Conservation (phyloP, 2,113 vertebrate genomes). For the Ammodytes dubius region DNA sequence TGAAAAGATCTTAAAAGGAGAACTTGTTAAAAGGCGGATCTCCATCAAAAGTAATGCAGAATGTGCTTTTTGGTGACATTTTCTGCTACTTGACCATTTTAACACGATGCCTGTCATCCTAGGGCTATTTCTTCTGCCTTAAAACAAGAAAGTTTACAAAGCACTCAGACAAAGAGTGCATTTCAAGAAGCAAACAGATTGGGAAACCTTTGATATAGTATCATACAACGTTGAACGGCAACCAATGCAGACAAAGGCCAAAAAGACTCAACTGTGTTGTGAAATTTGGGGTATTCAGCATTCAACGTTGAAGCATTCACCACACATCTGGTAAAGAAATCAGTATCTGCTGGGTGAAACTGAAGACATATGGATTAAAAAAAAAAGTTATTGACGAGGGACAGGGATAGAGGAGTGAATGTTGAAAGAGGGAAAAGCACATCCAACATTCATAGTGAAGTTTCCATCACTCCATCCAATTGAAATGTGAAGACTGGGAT, state of each 20-base stretch:
- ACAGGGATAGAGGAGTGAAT: conserved; percentile 16
- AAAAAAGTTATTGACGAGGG: conserved; percentile 38
- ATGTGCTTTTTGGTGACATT: conserved; percentile 75
- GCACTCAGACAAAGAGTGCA: conserved; percentile 62
- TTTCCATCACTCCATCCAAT: conserved; percentile 28
- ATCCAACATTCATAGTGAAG: conserved; percentile 20
- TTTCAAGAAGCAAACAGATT: conserved; percentile 79
- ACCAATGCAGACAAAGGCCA: conserved; percentile 41
- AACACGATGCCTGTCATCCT: conserved; percentile 75
- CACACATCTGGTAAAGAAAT: conserved; percentile 57
- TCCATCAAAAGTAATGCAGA: conserved; percentile 76
- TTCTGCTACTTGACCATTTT: conserved; percentile 78
- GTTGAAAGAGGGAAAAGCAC: conserved; percentile 13
- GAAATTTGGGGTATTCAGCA: conserved; percentile 55
- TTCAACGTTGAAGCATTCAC: conserved; percentile 44
- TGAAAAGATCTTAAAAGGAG: conserved; percentile 75
- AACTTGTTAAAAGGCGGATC: conserved; percentile 79
- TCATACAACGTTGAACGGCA: conserved; percentile 69
- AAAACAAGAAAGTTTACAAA: conserved; percentile 69
- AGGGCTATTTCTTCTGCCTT: conserved; percentile 62
- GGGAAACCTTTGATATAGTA: conserved; percentile 79
- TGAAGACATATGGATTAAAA: conserved; percentile 45
- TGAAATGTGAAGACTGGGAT: neutral
- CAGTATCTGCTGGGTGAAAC: conserved; percentile 33
- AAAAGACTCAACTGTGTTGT: conserved; percentile 43